Conservation (phyloP, 2,888 invertebrate genomes). For the Microchrysa polita region DNA sequence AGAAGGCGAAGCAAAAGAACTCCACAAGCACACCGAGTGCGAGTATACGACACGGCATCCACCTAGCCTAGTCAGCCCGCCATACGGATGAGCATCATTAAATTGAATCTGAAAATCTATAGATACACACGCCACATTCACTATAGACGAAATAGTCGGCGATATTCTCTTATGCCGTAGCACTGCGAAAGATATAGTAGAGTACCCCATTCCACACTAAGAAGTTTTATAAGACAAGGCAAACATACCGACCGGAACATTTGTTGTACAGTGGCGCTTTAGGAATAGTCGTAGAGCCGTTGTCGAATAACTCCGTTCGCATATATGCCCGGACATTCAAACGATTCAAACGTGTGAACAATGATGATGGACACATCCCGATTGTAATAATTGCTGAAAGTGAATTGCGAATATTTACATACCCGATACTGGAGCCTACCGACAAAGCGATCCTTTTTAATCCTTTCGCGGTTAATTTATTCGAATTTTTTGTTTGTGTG, state of each 20-base stretch:
- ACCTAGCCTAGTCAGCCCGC: too few relatives aligned
- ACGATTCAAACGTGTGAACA: constrained; percentile 39
- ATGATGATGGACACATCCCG: constrained; percentile 28
- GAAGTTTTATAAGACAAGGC: constrained; percentile 65
- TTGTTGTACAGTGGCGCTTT: constrained; percentile 63
- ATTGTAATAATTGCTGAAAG: constrained; percentile 31
- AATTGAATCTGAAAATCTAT: constrained; percentile 26
- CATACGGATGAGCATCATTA: constrained; percentile 30
- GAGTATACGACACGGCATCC: too few relatives aligned
- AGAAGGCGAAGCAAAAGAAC: constrained; percentile 26
- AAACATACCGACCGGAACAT: constrained; percentile 62
- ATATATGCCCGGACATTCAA: constrained; percentile 21
- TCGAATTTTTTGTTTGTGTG: constrained; percentile 12
- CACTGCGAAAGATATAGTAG: too few relatives aligned
- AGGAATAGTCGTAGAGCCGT: constrained; percentile 57
- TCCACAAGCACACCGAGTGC: not conserved
- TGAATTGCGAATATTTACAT: constrained; percentile 17
- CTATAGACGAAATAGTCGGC: constrained; percentile 33
- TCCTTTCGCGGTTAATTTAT: too few relatives aligned
- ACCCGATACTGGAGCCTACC: constrained; percentile 3
- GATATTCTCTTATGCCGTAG: constrained; percentile 25
- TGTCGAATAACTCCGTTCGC: constrained; percentile 50
- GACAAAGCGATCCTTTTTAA: not conserved
- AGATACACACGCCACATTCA: constrained; percentile 16
- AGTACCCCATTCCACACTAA: constrained; percentile 40